phyloP scores from a whole-genome alignment of 2,888 invertebrate species.

The Candidula unifasciata region DNA sequence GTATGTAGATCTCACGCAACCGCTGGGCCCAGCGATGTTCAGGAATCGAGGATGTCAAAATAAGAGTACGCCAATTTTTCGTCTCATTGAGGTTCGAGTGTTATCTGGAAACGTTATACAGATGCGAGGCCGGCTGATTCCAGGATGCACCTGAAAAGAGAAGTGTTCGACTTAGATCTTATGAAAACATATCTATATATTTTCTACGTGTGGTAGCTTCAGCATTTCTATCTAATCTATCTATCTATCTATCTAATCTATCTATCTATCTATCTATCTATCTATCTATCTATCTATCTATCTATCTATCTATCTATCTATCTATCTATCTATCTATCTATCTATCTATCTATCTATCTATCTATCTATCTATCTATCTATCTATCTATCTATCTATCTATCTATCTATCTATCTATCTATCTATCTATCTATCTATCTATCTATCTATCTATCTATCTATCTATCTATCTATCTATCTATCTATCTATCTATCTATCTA shows the following conservation, averaged over 20 bases:
- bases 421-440: conserved; percentile 15
- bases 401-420: conserved; percentile 15
- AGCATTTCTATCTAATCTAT: background rate
- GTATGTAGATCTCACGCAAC: too few species aligned
- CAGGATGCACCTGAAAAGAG: too few species aligned
- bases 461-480: conserved; percentile 15
- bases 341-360: conserved; percentile 11
- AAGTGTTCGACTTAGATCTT: background rate
- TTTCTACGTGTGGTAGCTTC: background rate
- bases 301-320: conserved; percentile 19
- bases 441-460: conserved; percentile 15
- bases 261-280: background rate
- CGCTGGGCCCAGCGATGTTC: too few species aligned
- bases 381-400: conserved; percentile 15
- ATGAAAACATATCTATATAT: background rate
- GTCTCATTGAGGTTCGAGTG: too few species aligned
- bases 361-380: conserved; percentile 9
- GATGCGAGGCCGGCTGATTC: too few species aligned
- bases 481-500: too few species aligned
- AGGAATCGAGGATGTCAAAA: too few species aligned
- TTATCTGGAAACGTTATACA: too few species aligned
- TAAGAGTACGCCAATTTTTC: too few species aligned
- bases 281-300: conserved; percentile 10
- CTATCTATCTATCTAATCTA: background rate
- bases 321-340: conserved; percentile 15